Evolutionary conservation across 2,888 invertebrate species (phyloP).

Genomic region (Dioctria rufipes): DNA sequence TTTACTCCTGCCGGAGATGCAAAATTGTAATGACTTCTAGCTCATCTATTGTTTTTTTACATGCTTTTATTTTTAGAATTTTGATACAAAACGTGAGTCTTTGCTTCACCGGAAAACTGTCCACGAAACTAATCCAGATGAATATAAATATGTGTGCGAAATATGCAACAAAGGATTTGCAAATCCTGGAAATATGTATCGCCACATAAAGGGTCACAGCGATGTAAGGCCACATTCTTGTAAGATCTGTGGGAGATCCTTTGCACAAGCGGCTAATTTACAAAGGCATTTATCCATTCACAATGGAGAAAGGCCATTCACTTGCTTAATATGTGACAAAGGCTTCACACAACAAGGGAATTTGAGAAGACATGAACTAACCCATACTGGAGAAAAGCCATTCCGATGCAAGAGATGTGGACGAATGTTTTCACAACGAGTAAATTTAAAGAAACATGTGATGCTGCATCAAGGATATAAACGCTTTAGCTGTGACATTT

Average conservation of each 20-base stretch:
- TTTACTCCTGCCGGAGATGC: conserved; percentile 38
- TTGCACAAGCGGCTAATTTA: conserved; percentile 68
- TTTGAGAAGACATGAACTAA: conserved; percentile 69
- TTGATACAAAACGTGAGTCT: conserved; percentile 69
- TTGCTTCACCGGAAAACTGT: conserved; percentile 69
- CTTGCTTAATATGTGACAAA: conserved; percentile 68
- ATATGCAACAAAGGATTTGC: conserved; percentile 69
- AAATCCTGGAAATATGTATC: conserved; percentile 69
- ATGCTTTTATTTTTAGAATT: conserved; percentile 63
- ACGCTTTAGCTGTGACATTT: conserved; percentile 68
- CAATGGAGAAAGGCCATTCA: conserved; percentile 69
- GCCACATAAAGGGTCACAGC: conserved; percentile 70
- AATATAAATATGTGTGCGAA: conserved; percentile 69
- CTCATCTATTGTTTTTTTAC: background rate
- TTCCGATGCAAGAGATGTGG: conserved; percentile 70
- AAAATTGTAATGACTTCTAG: conserved; percentile 36
- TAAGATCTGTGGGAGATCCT: conserved; percentile 68
- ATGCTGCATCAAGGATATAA: conserved; percentile 69
- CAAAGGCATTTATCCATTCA: conserved; percentile 70
- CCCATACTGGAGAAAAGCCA: conserved; percentile 70
- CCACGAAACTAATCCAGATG: conserved; percentile 66
- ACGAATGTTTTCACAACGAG: conserved; percentile 69
- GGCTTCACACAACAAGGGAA: conserved; percentile 70
- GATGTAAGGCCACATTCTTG: conserved; percentile 69
- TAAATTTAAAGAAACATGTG: conserved; percentile 71